A percentile compares a stretch with the other conserved stretches of the same genome.
These are phyloP conservation scores for Drosophila littoralis DNA, from an alignment of 1,140 invertebrate species.

Conservation along the genomic window DNA sequence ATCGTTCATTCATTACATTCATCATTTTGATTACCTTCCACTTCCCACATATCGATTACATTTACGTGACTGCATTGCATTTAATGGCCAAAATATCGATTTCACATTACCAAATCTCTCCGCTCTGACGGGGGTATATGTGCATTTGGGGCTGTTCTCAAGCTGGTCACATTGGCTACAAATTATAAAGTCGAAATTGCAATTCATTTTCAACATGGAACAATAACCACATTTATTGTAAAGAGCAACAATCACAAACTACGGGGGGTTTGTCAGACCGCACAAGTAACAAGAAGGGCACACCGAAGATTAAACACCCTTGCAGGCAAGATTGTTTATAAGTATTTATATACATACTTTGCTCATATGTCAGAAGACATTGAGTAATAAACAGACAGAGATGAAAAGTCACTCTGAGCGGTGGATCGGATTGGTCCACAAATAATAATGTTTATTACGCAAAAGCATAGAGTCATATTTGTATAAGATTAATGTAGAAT, in stretches of 20 bases:
- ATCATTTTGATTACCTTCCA: not conserved
- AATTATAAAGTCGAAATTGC: slow-evolving; percentile 35
- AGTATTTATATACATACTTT: no score
- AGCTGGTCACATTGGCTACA: slow-evolving; percentile 10
- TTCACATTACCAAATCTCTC: slow-evolving; percentile 50
- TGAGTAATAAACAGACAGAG: no score
- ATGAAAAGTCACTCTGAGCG: no score
- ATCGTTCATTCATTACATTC: not conserved
- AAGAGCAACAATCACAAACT: not conserved
- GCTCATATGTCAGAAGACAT: no score
- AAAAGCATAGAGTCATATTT: no score
- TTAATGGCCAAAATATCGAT: slow-evolving; percentile 65
- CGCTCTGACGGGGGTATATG: no score
- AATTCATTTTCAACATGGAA: slow-evolving; percentile 10
- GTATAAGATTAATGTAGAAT: no score
- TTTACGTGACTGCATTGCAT: slow-evolving; percentile 45
- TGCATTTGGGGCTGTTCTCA: not conserved
- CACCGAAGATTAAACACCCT: not conserved
- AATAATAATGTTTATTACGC: no score
- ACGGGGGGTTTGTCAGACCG: slow-evolving; percentile 7
- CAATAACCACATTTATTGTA: slow-evolving; percentile 21
- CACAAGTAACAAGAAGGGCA: no score
- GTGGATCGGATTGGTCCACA: no score
- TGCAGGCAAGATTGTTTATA: not conserved
- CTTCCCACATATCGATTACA: slow-evolving; percentile 32